A percentile compares a stretch with the other conserved stretches of the same genome.
Evolutionary conservation across 2,113 vertebrate genomes (phyloP).

Genomic region (Sinocyclocheilus anshuiensis): DNA sequence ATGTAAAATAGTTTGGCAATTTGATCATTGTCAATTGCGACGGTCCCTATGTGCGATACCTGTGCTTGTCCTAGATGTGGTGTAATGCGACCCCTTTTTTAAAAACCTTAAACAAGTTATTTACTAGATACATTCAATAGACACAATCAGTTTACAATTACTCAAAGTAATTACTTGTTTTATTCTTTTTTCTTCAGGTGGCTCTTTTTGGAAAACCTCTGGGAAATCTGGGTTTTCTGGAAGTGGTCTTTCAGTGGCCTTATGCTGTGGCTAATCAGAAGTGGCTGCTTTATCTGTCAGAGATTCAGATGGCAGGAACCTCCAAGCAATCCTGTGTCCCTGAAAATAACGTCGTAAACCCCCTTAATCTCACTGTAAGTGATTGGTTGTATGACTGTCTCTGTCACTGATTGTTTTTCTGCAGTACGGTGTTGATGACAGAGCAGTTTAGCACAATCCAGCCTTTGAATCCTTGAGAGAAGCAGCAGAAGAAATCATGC

Average conservation of each 20-base stretch:
- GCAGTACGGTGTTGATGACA: neutral
- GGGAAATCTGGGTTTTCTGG: conserved; percentile 75
- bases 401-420: neutral
- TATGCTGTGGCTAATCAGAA: conserved; percentile 84
- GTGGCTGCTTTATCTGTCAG: conserved; percentile 88
- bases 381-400: neutral
- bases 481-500: conserved; percentile 2
- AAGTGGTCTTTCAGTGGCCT: conserved; percentile 87
- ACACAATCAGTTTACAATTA: neutral
- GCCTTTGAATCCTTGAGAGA: conserved; percentile 1
- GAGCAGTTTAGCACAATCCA: neutral
- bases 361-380: conserved; percentile 79
- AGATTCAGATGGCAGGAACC: conserved; percentile 75
- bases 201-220: conserved; percentile 73
- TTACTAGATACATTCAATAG: too few species aligned
- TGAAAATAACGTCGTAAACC: conserved; percentile 76
- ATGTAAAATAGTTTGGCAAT: too few species aligned
- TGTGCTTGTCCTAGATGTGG: too few species aligned
- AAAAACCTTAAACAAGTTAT: too few species aligned
- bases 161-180: neutral
- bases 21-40: too few species aligned
- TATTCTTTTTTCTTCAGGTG: conserved; percentile 73
- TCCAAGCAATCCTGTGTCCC: conserved; percentile 73
- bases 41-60: too few species aligned
- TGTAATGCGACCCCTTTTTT: too few species aligned